These are phyloP conservation scores for Pteria penguin DNA, from an alignment of 2,888 invertebrate species.

Conservation along the genomic window DNA sequence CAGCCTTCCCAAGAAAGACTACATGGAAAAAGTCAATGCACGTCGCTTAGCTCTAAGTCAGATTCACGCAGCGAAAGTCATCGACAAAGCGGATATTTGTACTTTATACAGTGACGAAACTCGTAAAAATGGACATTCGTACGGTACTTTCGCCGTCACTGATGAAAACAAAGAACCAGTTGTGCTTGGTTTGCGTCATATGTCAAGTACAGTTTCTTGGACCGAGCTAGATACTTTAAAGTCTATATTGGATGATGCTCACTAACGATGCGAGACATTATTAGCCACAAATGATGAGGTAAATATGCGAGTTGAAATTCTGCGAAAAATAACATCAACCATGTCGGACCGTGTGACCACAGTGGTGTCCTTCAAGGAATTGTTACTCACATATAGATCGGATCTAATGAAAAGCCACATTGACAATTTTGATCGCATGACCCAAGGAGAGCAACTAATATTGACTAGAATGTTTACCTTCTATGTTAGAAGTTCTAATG, in stretches of 20 bases:
- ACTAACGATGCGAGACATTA: not conserved
- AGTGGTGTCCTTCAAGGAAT: not conserved
- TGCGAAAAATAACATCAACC: not conserved
- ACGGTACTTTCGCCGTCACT: not conserved
- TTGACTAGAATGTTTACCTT: slow-evolving; percentile 4
- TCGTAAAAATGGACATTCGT: not conserved
- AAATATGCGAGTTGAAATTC: not conserved
- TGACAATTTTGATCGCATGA: not conserved
- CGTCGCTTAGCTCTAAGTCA: no score
- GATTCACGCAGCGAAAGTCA: not conserved
- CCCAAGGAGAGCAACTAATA: not conserved
- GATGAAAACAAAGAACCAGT: not conserved
- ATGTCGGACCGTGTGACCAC: slow-evolving; percentile 14
- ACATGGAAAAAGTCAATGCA: not conserved
- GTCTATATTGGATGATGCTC: not conserved
- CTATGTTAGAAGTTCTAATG: slow-evolving; percentile 8
- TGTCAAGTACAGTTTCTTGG: not conserved
- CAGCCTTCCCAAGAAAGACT: not conserved
- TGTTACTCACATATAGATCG: not conserved
- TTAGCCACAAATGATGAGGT: not conserved
- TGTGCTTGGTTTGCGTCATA: not conserved
- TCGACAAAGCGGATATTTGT: not conserved
- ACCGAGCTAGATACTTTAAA: slow-evolving; percentile 3
- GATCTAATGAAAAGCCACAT: not conserved
- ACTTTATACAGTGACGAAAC: not conserved